phyloP scores from a whole-genome alignment of 2,113 vertebrate genomes.

The Chlorodrepanis virens region DNA sequence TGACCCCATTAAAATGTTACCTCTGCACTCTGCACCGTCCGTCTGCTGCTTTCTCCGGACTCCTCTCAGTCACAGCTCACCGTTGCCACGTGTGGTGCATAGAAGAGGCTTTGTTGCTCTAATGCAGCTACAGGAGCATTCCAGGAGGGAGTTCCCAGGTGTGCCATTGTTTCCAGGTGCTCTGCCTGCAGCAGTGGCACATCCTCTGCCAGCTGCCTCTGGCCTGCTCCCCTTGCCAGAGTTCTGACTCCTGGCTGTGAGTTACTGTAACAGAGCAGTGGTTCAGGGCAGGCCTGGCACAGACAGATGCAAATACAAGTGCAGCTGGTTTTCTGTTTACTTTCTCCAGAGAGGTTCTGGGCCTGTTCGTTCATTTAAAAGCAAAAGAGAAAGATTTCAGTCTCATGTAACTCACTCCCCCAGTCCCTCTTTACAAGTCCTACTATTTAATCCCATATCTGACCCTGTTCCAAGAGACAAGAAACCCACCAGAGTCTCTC shows the following conservation, averaged over 20 bases:
- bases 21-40: rapidly evolving
- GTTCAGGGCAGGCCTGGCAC: neutral
- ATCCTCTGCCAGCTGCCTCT: neutral
- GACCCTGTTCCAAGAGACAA: neutral
- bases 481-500: neutral
- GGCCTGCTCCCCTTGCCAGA: rapidly evolving
- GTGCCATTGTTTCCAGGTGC: rapidly evolving
- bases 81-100: rapidly evolving
- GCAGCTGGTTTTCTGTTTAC: neutral
- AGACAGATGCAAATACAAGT: neutral
- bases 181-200: neutral
- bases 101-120: rapidly evolving
- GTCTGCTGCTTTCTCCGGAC: neutral
- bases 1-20: neutral
- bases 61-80: rapidly evolving
- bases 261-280: neutral
- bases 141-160: rapidly evolving
- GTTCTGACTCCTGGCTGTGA: neutral
- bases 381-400: neutral
- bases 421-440: too few relatives aligned
- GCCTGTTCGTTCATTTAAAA: neutral
- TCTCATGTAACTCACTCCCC: neutral
- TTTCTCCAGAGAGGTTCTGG: neutral
- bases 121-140: rapidly evolving
- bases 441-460: neutral